Evolutionary conservation across 92 coral and sea anemone genomes (phyloP), one percentile per base, ranked within the genome.

Genomic region (Epizoanthus fatuus): DNA sequence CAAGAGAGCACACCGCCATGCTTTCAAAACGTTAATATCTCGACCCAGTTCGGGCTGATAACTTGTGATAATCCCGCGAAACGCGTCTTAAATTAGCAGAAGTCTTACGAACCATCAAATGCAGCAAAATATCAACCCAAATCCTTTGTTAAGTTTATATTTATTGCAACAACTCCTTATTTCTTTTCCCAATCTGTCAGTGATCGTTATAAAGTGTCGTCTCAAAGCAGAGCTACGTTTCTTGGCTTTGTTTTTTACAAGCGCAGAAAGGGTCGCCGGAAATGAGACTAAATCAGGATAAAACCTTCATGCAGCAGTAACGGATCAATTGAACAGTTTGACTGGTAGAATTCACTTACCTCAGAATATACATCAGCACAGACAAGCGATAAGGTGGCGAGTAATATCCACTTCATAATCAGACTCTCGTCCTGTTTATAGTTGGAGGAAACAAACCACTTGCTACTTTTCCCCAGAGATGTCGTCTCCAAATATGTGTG

Each of bases 181-280:
- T 66, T 12, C 32, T 17, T 77, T 44, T 10, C 45, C 15, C 32
- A 60, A 77, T 42, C 57, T 60, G 68, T 77, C 37, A 19, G 38
- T 37, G 19, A 13, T 3, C 38, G 4, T 60, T 77, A n/a, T 62
- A 9, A 32, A 62, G 37, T 20, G 14, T n/a, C 2, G 53, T 75
- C 52, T 20, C 13, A 60, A 44, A 77, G 17, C 16, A 44, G 37
- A 19, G 56, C 8, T 25, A 44, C 47, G 4, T 14, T 42, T 42
- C 22, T 19, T 19, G 44, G 38, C 47, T 59, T 42, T 10, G 17
- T 55, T 12, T 19, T 53, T 10, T 56, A 52, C 4, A 60, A 59
- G 39, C 20, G 51, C 69, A 66, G 72, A 14, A 66, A 66, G 49
- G 72, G n/a, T 35, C 57, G 57, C 82, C 82, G 82, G 82, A 77